These are phyloP conservation scores for Calliphora vicina DNA, from an alignment of 1,140 invertebrate genomes.

Conservation along the genomic window DNA sequence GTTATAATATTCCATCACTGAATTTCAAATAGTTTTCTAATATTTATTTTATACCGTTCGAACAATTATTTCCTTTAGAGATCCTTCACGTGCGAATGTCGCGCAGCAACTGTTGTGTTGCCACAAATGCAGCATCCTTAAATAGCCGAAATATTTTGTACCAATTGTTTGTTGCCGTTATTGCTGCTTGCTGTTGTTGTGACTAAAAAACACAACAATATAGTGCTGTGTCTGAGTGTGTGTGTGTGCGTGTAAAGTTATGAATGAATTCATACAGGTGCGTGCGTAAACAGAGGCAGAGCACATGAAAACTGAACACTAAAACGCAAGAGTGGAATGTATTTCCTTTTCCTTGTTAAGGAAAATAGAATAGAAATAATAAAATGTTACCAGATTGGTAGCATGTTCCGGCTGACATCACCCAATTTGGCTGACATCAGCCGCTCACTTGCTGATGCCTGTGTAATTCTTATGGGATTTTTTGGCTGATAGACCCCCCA, in stretches of 20 bases:
- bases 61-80: conserved; percentile 34
- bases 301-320: background rate
- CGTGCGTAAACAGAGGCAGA: conserved; percentile 29
- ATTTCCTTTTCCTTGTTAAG: background rate
- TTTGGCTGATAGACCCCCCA: too few species aligned
- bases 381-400: too few species aligned
- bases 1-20: background rate
- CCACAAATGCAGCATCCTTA: conserved; percentile 61
- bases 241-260: background rate
- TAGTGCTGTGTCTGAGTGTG: background rate
- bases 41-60: background rate
- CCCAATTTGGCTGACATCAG: too few species aligned
- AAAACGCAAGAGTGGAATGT: background rate
- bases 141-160: conserved; percentile 48
- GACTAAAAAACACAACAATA: background rate
- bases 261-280: conserved; percentile 28
- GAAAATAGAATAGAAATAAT: too few species aligned
- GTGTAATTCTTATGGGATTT: too few species aligned
- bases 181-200: background rate
- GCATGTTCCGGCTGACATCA: too few species aligned
- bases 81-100: conserved; percentile 48
- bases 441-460: too few species aligned
- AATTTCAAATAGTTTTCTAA: background rate
- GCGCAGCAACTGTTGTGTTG: conserved; percentile 60
- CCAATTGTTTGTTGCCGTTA: conserved; percentile 16